Conservation (phyloP, 2,797 vertebrate species). For the Cryptoprocta ferox region DNA sequence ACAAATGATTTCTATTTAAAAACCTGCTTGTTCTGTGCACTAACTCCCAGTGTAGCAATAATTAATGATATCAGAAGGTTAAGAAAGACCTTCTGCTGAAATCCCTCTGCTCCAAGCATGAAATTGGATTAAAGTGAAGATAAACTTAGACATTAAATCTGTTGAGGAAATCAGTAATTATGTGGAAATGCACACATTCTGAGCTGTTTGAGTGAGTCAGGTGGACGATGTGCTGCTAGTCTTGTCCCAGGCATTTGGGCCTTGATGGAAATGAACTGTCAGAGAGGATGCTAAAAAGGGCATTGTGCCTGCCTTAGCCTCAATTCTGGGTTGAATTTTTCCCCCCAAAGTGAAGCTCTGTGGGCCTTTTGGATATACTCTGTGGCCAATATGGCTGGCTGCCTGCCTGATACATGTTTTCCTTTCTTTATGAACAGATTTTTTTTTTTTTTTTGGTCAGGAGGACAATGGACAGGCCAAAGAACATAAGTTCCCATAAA, state of each 20-base stretch:
- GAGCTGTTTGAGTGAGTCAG: conserved; percentile 75
- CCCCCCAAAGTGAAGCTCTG: conserved; percentile 50
- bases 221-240: conserved; percentile 26
- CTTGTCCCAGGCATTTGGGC: conserved; percentile 42
- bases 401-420: background rate
- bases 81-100: conserved; percentile 84
- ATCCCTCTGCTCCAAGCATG: conserved; percentile 84
- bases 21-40: conserved; percentile 87
- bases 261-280: background rate
- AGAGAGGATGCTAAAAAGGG: background rate
- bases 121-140: conserved; percentile 89
- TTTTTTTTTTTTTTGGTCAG: too few species aligned
- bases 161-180: conserved; percentile 85
- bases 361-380: background rate
- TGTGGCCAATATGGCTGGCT: background rate
- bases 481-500: background rate
- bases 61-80: conserved; percentile 89
- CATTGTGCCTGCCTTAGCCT: background rate
- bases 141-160: conserved; percentile 84
- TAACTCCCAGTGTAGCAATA: conserved; percentile 88
- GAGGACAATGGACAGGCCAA: background rate
- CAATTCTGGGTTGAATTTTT: background rate
- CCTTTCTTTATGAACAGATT: background rate
- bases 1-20: conserved; percentile 92
- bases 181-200: conserved; percentile 81